These are phyloP conservation scores for Chunga burmeisteri DNA, from an alignment of 2,113 vertebrate genomes.

Conservation along the genomic window DNA sequence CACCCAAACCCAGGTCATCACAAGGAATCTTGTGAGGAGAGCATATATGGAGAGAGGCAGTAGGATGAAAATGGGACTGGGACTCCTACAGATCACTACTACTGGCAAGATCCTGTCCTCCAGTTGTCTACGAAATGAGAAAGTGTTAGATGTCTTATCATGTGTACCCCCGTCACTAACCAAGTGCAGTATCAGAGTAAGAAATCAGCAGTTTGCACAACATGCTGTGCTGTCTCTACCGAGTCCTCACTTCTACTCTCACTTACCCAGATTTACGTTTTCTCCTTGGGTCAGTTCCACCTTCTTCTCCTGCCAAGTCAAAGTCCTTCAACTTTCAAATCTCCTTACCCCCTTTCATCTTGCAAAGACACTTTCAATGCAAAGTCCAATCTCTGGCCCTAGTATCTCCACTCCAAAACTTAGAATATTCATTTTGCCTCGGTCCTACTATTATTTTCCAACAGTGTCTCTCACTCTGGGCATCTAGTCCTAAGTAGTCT, in stretches of 20 bases:
- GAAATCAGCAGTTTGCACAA: background rate
- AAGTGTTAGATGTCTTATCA: background rate
- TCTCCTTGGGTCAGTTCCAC: background rate
- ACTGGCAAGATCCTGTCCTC: background rate
- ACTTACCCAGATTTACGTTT: background rate
- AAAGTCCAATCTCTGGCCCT: background rate
- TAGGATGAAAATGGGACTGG: background rate
- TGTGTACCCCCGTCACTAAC: background rate
- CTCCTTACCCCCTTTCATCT: background rate
- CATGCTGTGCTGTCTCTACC: background rate
- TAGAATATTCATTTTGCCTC: background rate
- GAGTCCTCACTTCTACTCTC: background rate
- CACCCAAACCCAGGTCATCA: background rate
- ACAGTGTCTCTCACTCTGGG: background rate
- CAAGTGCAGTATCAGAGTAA: background rate
- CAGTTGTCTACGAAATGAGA: background rate
- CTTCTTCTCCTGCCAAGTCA: background rate
- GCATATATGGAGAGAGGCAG: background rate
- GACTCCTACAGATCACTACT: background rate
- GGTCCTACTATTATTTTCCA: background rate
- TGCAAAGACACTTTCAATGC: background rate
- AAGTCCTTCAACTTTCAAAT: background rate
- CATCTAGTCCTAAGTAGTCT: background rate
- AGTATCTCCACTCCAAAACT: background rate
- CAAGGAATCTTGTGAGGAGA: background rate